Percentiles rank a stretch among this genome's conserved stretches.
Conservation (phyloP, 2,113 vertebrate genomes). For the Cisticola juncidis region DNA sequence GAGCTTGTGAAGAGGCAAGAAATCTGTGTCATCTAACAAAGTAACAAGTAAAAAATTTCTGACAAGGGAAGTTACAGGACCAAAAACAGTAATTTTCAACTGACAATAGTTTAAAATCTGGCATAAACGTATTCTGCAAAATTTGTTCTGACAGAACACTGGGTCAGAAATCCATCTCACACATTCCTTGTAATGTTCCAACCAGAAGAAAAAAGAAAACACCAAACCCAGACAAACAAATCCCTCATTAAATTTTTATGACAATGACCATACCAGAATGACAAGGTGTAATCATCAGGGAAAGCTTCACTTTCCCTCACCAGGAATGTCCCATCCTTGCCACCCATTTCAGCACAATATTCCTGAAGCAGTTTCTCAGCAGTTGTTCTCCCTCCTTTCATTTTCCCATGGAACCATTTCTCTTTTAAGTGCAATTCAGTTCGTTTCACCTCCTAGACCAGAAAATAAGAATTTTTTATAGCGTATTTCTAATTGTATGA, state of each 20-base stretch:
- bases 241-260: not conserved
- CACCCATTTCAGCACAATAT: slow-evolving; percentile 85
- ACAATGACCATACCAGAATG: slow-evolving; percentile 86
- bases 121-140: not conserved
- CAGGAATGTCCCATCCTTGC: slow-evolving; percentile 89
- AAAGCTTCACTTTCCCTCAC: slow-evolving; percentile 88
- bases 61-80: not conserved
- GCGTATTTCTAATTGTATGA: not conserved
- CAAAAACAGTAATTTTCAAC: not conserved
- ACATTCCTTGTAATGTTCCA: not conserved
- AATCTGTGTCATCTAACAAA: not conserved
- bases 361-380: slow-evolving; percentile 89
- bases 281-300: slow-evolving; percentile 85
- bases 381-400: slow-evolving; percentile 83
- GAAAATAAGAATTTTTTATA: not conserved
- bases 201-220: not conserved
- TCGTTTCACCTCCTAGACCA: slow-evolving; percentile 65
- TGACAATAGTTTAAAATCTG: not conserved
- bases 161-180: not conserved
- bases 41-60: not conserved
- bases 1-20: not conserved
- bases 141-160: not conserved
- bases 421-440: slow-evolving; percentile 84
- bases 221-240: not conserved
- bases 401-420: slow-evolving; percentile 92